phyloP scores from a whole-genome alignment of 2,797 vertebrate genomes.

The Pelodytes ibericus region DNA sequence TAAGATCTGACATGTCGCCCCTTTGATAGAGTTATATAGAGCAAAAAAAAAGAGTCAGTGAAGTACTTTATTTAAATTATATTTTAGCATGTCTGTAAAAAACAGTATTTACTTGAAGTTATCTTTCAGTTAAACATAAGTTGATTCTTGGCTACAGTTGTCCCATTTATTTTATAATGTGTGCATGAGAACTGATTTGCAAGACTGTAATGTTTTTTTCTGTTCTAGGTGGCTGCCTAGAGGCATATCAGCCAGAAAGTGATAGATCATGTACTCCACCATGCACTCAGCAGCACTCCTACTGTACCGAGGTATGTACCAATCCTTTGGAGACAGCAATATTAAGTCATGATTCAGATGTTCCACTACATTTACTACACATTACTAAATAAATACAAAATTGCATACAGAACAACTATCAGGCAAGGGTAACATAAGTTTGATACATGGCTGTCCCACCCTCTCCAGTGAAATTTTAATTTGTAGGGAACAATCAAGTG shows the following conservation, averaged over 20 bases:
- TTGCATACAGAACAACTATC: neutral
- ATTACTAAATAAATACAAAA: slow-evolving; percentile 18
- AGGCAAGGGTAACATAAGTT: slow-evolving; percentile 26
- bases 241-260: slow-evolving; percentile 78
- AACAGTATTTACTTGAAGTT: too few species aligned
- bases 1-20: too few species aligned
- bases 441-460: slow-evolving; percentile 31
- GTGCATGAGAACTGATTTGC: neutral
- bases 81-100: too few species aligned
- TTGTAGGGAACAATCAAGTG: slow-evolving; percentile 11
- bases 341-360: slow-evolving; percentile 9
- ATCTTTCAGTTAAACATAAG: too few species aligned
- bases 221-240: slow-evolving; percentile 87
- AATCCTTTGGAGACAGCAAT: slow-evolving; percentile 49
- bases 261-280: slow-evolving; percentile 90
- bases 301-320: slow-evolving; percentile 89
- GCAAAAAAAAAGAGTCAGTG: too few species aligned
- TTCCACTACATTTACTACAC: slow-evolving; percentile 28
- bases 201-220: slow-evolving; percentile 58
- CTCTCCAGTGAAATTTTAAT: slow-evolving; percentile 8
- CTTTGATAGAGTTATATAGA: too few species aligned
- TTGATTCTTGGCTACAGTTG: too few species aligned
- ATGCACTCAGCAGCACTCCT: slow-evolving; percentile 87
- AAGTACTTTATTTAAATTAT: too few species aligned
- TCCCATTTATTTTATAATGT: too few species aligned